Evolutionary conservation across 2,797 vertebrate genomes (phyloP).

Genomic region (Aphelocoma californica): DNA sequence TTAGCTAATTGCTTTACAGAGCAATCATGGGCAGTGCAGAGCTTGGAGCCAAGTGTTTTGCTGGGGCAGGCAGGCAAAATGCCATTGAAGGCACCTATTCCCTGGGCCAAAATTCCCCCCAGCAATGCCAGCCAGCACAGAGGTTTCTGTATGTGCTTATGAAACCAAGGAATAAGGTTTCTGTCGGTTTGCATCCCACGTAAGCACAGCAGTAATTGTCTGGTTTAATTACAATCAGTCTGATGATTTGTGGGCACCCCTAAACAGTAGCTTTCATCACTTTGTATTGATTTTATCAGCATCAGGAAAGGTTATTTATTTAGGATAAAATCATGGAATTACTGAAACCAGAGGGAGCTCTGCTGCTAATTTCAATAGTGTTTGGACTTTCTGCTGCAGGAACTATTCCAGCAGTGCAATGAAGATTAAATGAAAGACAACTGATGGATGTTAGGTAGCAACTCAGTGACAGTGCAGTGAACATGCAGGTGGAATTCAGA

Average conservation of each 20-base stretch:
- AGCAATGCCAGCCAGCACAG: not conserved
- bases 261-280: not conserved
- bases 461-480: not conserved
- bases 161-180: not conserved
- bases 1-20: conserved; percentile 63
- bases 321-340: not conserved
- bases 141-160: not conserved
- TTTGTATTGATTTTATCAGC: not conserved
- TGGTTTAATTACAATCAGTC: not conserved
- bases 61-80: conserved; percentile 3
- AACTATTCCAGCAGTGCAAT: not conserved
- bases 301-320: not conserved
- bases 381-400: not conserved
- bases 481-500: not conserved
- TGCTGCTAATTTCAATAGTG: not conserved
- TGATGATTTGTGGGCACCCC: not conserved
- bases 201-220: not conserved
- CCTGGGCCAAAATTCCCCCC: not conserved
- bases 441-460: not conserved
- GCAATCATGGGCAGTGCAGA: not conserved
- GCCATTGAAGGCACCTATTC: not conserved
- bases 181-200: not conserved
- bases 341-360: not conserved
- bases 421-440: not conserved
- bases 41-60: conserved; percentile 28